Evolutionary conservation across 2,113 vertebrate genomes (phyloP).

Genomic region (Antechinus flavipes): DNA sequence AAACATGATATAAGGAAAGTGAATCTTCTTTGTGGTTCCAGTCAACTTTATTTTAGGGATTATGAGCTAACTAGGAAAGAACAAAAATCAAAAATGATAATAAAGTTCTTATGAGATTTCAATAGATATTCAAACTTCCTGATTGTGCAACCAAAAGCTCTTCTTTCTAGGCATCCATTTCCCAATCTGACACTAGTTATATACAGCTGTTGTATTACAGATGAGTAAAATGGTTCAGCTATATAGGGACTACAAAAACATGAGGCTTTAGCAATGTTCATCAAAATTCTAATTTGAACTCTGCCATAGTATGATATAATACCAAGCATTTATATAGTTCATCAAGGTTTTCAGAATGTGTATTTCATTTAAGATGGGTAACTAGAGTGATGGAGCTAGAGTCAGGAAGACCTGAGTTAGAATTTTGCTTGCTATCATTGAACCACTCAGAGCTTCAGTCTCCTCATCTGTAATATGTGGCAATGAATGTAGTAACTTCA

Average conservation of each 20-base stretch:
- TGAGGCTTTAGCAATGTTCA: slow-evolving; percentile 31
- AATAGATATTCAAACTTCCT: slow-evolving; percentile 5
- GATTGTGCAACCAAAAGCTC: background rate
- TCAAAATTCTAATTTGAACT: background rate
- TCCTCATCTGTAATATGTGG: background rate
- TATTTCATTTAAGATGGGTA: background rate
- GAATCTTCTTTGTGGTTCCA: background rate
- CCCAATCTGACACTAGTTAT: slow-evolving; percentile 15
- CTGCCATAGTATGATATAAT: background rate
- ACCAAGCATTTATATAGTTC: background rate
- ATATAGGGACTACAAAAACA: slow-evolving; percentile 7
- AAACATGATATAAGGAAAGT: background rate
- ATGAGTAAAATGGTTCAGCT: slow-evolving; percentile 34
- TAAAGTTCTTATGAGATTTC: background rate
- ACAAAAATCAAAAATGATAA: no score
- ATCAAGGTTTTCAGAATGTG: background rate
- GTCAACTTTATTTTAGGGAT: background rate
- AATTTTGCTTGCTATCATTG: background rate
- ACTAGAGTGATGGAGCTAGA: background rate
- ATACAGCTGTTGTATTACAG: background rate
- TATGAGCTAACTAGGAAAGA: no score
- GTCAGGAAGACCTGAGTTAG: no score
- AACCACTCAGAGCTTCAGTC: background rate
- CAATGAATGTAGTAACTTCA: background rate
- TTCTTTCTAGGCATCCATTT: background rate